phyloP scores from a whole-genome alignment of 2,888 invertebrate genomes.

The Mimachlamys varia region DNA sequence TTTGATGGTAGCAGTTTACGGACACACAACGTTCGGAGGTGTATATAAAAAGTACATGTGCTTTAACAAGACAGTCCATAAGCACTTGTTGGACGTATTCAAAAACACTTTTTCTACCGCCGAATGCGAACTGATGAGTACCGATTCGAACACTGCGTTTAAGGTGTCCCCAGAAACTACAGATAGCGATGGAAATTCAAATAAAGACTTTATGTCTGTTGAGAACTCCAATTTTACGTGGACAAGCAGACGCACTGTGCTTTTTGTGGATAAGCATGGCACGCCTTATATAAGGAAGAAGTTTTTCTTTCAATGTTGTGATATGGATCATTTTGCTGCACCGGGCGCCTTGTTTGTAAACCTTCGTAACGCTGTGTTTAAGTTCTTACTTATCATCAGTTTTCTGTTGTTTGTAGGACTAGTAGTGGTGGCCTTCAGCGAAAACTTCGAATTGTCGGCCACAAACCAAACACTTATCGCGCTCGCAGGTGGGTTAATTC shows the following conservation, averaged over 20 bases:
- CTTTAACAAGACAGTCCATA: not conserved
- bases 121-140: not conserved
- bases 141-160: not conserved
- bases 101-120: not conserved
- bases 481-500: too few relatives aligned
- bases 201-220: not conserved
- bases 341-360: constrained; percentile 54
- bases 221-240: constrained; percentile 39
- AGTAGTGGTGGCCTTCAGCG: constrained; percentile 62
- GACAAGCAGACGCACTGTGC: constrained; percentile 10
- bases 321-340: constrained; percentile 57
- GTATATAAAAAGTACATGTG: not conserved
- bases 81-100: not conserved
- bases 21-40: not conserved
- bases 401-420: constrained; percentile 62
- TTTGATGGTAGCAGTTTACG: not conserved
- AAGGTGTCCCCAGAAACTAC: not conserved
- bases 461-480: constrained; percentile 60
- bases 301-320: too few relatives aligned
- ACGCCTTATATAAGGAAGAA: constrained; percentile 55
- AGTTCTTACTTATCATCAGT: constrained; percentile 53
- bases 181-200: not conserved
- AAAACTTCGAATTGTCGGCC: constrained; percentile 56
- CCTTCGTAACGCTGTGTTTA: constrained; percentile 52
- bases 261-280: constrained; percentile 56